These are phyloP conservation scores for Sialis fuliginosa DNA, from an alignment of 2,888 invertebrate species.

Conservation along the genomic window DNA sequence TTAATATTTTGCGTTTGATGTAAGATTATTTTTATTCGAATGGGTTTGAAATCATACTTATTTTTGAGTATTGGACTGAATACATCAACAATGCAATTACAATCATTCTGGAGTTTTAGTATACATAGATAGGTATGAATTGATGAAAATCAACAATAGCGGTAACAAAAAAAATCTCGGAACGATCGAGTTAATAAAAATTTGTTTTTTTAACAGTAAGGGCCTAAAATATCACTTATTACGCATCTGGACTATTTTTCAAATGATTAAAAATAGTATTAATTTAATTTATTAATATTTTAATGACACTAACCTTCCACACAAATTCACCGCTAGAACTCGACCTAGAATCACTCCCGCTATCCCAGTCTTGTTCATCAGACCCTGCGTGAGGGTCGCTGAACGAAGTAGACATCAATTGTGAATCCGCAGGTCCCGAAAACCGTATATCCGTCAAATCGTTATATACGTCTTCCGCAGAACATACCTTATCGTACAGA, in stretches of 20 bases:
- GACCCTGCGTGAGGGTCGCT: conserved; percentile 30
- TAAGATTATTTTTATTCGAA: too few relatives aligned
- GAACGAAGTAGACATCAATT: conserved; percentile 28
- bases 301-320: conserved; percentile 41
- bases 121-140: too few relatives aligned
- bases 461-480: conserved; percentile 16
- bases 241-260: too few relatives aligned
- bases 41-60: too few relatives aligned
- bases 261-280: background rate
- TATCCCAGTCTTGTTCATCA: conserved; percentile 50
- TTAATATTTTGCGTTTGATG: too few relatives aligned
- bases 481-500: conserved; percentile 3
- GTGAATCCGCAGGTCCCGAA: conserved; percentile 22
- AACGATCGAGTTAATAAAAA: background rate
- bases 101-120: too few relatives aligned
- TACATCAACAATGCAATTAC: too few relatives aligned
- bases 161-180: too few relatives aligned
- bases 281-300: background rate
- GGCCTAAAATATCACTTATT: too few relatives aligned
- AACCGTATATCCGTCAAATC: conserved; percentile 25
- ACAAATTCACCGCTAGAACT: conserved; percentile 63
- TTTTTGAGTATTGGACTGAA: too few relatives aligned
- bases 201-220: background rate
- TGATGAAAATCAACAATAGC: too few relatives aligned
- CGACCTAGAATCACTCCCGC: conserved; percentile 48